Conservation (phyloP, 1,140 invertebrate species). For the Grapholita molesta region DNA sequence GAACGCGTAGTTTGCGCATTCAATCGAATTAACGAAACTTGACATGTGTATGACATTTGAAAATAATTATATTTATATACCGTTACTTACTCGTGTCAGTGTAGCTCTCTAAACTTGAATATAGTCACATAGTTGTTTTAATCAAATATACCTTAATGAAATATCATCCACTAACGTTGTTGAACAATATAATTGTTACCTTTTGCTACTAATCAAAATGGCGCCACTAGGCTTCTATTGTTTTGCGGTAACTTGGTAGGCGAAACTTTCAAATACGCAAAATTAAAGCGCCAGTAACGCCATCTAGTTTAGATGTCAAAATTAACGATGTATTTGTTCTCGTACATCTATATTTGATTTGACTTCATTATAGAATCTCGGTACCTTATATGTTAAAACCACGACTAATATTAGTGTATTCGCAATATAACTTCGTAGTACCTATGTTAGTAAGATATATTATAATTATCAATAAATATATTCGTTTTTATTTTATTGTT, state of each 20-base stretch:
- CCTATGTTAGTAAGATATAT: conserved; percentile 50
- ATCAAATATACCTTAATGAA: background rate
- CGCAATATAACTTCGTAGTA: conserved; percentile 57
- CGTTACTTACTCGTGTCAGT: background rate
- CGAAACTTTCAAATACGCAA: background rate
- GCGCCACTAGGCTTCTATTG: background rate
- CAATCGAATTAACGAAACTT: conserved; percentile 53
- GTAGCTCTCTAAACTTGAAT: conserved; percentile 12
- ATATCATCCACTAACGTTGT: background rate
- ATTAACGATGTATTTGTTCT: conserved; percentile 32
- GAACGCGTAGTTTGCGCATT: conserved; percentile 54
- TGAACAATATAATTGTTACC: background rate
- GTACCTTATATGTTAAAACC: conserved; percentile 42
- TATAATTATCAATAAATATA: conserved; percentile 74
- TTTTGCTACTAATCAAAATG: background rate
- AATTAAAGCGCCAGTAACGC: background rate
- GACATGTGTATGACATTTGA: conserved; percentile 24
- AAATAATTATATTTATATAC: background rate
- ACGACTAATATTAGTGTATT: conserved; percentile 39
- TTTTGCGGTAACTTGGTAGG: background rate
- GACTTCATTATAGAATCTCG: conserved; percentile 68
- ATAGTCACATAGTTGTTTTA: background rate
- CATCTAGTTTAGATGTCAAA: conserved; percentile 20
- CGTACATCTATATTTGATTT: conserved; percentile 34
- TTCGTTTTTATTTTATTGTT: conserved; percentile 76